Evolutionary conservation across 2,797 vertebrate species (phyloP).

Genomic region (Acipenser ruthenus): DNA sequence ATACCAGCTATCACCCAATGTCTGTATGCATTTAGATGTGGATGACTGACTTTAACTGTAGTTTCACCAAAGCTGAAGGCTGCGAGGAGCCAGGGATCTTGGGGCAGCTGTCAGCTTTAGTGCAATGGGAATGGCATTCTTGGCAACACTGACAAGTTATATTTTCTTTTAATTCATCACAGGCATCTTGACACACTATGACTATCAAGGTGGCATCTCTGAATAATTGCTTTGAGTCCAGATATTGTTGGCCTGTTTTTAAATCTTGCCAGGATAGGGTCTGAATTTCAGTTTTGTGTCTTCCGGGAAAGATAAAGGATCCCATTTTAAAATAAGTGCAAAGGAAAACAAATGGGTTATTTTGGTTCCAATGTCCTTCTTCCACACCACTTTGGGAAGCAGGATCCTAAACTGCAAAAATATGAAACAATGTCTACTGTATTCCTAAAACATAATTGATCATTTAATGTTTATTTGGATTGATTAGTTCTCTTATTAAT

Average conservation of each 20-base stretch:
- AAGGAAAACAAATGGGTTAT: too few relatives aligned
- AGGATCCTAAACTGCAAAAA: too few relatives aligned
- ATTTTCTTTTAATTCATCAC: conserved; percentile 4
- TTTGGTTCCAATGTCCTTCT: too few relatives aligned
- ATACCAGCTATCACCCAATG: neutral
- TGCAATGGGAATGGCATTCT: neutral
- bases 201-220: neutral
- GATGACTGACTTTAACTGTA: neutral
- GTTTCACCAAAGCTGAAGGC: neutral
- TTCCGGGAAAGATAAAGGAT: too few relatives aligned
- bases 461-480: too few relatives aligned
- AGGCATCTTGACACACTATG: neutral
- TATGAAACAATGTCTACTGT: too few relatives aligned
- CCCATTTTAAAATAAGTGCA: too few relatives aligned
- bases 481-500: too few relatives aligned
- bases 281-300: too few relatives aligned
- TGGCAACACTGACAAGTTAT: neutral
- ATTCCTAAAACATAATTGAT: too few relatives aligned
- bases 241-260: neutral
- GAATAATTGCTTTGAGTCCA: neutral
- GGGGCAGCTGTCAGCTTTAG: neutral
- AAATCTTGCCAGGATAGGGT: neutral
- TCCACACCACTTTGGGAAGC: too few relatives aligned
- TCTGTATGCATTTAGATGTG: neutral
- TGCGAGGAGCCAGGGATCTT: neutral